Evolutionary conservation across 92 coral and sea anemone species (phyloP), one percentile per base, ranked within the genome.

Genomic region (Umimayanthus chanpuru): DNA sequence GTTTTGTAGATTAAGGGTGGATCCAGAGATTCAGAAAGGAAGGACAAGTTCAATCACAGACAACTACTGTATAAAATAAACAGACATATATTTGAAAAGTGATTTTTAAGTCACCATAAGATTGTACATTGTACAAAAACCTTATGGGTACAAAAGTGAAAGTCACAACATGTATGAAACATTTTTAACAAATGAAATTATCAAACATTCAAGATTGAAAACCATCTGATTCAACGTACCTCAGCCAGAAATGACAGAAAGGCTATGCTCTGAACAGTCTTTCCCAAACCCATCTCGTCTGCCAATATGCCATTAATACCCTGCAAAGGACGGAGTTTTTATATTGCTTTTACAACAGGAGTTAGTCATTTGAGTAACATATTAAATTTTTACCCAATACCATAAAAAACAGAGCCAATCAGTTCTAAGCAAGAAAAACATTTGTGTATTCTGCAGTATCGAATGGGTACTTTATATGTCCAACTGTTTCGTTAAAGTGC

Each of bases 231-330:
- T 39, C 30, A 30, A 72, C 88, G 39, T 77, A 97, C 99, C 97
- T 97, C 98, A 36, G 99, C 99, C 39, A 97, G 85, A 58, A 95
- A 95, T 18, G 98, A 91, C 36, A 97, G 96, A 89, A 97, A 97
- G 55, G 99, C 99, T 71, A 97, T 94, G 65, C 97, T 94, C 92
- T 97, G 99, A 21, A 97, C 99, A 56, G 99, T 97, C 88, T 97
- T 97, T 66, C 99, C 99, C 43, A 97, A 90, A 32, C 99, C 99
- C 99, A 97, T 97, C 89, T 97, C 99, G 83, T 97, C 99, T 1
- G 99, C 99, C 20, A 97, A 92, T 67, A 97, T 97, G 25, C 99
- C 99, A 80, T 93, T 97, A 81, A 97, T 97, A 38, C 99, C 99
- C 99, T 97, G 80, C 2, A 25, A 66, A 79, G 36, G 67, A 53